phyloP scores from a whole-genome alignment of 1,140 invertebrate genomes.

The Cepaea nemoralis region DNA sequence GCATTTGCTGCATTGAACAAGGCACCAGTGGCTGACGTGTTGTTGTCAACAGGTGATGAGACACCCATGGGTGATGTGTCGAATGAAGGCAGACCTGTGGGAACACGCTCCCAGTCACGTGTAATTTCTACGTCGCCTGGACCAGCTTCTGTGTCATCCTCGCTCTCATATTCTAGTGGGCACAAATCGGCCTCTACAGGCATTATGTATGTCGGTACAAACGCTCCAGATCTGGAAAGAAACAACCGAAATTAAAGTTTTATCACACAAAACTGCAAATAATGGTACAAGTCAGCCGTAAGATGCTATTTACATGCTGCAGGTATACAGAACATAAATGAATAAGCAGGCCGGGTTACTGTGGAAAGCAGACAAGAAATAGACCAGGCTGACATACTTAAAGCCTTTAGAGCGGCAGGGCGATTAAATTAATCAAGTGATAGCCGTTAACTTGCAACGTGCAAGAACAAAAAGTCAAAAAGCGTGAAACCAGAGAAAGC shows the following conservation, averaged over 20 bases:
- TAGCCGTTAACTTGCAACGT: no score
- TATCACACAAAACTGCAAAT: no score
- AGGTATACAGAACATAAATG: no score
- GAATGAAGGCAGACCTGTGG: slow-evolving; percentile 17
- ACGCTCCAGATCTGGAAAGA: slow-evolving; percentile 13
- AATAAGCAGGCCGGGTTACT: no score
- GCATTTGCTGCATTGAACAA: slow-evolving; percentile 16
- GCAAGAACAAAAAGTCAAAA: no score
- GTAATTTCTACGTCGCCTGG: slow-evolving; percentile 24
- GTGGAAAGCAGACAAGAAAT: no score
- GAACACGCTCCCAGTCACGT: slow-evolving; percentile 40
- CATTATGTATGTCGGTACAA: slow-evolving; percentile 17
- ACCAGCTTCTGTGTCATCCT: slow-evolving; percentile 18
- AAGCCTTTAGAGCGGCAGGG: no score
- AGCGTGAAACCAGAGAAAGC: no score
- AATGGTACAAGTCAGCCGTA: no score
- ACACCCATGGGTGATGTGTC: slow-evolving; percentile 21
- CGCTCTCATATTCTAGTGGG: slow-evolving; percentile 32
- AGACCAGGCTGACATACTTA: no score
- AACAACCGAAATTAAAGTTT: neutral
- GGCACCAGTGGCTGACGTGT: slow-evolving; percentile 33
- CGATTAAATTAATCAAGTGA: no score
- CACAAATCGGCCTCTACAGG: slow-evolving; percentile 26
- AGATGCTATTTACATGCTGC: no score
- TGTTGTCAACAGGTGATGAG: slow-evolving; percentile 26